Evolutionary conservation across 2,113 vertebrate genomes (phyloP), one percentile per base, ranked within the genome.

Genomic region (Saguinus imperator): DNA sequence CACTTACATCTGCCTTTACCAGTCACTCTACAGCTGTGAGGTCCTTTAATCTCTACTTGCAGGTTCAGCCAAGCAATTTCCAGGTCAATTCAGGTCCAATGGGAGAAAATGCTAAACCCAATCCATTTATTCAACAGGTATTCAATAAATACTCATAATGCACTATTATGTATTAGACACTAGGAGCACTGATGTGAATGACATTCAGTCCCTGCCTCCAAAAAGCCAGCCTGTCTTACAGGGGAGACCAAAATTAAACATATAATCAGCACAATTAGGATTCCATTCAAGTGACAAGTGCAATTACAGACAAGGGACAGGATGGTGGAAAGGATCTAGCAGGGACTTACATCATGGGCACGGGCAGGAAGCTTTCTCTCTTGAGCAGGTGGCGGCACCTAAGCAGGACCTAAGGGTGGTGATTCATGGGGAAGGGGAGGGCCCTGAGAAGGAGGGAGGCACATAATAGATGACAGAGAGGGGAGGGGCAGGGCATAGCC

Each of bases 391-490:
- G 58, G 58, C 85, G 58, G 58, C 85, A 76, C 48, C 45, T 35
- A 16, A 25, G 14, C 45, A 11, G 2, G 23, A 27, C 37, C 32
- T n/a, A 35, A 57, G 81, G 43, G 50, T 18, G 27, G 14, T 21
- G 29, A 35, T 9, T 23, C 14, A 29, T 0, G 13, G 0, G 14
- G 35, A 68, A 70, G 37, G 18, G 13, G 8, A 35, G 8, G 6
- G 35, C 21, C 25, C 35, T 27, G 40, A 18, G 8, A 18, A 27
- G 77, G 66, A 57, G 9, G 50, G n/a, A 77, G 57, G 75, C 27
- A 8, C 2, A 8, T 14, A 29, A 18, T 3, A 8, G 64, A 18
- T 1, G 0, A 0, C 81, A 9, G 27, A 4, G 73, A 40, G 32
- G 70, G 35, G 0, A 14, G 13, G 7, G 40, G 18, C 7, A 64